These are phyloP conservation scores for Blastobasis lacticolella DNA, from an alignment of 2,888 invertebrate genomes.

Conservation along the genomic window DNA sequence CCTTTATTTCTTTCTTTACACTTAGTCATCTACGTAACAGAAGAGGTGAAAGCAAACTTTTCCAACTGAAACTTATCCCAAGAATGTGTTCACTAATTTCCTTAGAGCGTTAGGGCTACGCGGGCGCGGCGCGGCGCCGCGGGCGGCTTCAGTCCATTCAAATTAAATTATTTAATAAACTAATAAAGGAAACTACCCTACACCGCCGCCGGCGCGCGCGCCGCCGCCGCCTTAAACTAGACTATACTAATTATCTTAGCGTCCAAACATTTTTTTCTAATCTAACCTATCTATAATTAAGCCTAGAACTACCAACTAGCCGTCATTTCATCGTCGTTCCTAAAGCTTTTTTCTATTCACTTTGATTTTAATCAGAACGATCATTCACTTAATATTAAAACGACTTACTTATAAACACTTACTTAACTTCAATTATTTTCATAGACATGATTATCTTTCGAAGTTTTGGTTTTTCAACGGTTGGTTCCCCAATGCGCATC, in stretches of 20 bases:
- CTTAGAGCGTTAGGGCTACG: constrained; percentile 42
- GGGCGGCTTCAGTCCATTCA: constrained; percentile 65
- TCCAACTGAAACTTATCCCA: constrained; percentile 66
- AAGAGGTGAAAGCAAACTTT: constrained; percentile 72
- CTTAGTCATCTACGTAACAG: constrained; percentile 73
- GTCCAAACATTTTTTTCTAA: constrained; percentile 68
- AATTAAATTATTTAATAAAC: constrained; percentile 73
- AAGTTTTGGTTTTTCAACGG: constrained; percentile 56
- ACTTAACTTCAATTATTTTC: constrained; percentile 62
- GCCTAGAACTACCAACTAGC: constrained; percentile 58
- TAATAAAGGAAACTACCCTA: constrained; percentile 71
- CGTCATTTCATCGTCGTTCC: constrained; percentile 51
- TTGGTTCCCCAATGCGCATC: constrained; percentile 54
- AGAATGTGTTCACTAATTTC: constrained; percentile 63
- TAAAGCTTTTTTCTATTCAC: constrained; percentile 46
- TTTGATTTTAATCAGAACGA: constrained; percentile 39
- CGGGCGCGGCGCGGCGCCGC: constrained; percentile 33
- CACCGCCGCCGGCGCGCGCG: constrained; percentile 41
- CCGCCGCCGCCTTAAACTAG: constrained; percentile 46
- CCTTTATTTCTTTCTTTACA: constrained; percentile 67
- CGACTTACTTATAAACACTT: constrained; percentile 67
- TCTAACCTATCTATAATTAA: constrained; percentile 71
- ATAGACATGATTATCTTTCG: constrained; percentile 59
- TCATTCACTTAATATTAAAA: constrained; percentile 59
- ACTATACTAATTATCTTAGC: constrained; percentile 69